phyloP scores from a whole-genome alignment of 2,797 vertebrate genomes.

The Ibycter americanus region DNA sequence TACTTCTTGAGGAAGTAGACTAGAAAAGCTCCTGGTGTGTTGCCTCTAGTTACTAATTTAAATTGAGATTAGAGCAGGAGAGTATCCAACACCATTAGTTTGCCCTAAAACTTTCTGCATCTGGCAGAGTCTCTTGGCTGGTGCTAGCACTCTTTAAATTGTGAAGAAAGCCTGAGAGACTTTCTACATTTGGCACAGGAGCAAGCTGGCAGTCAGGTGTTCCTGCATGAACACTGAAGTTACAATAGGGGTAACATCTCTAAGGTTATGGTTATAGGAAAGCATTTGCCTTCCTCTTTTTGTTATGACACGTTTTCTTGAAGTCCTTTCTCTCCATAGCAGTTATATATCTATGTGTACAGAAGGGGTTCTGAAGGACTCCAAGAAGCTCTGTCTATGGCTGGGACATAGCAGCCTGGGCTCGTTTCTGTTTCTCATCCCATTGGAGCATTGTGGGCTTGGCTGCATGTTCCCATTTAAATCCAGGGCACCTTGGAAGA shows the following conservation, averaged over 20 bases:
- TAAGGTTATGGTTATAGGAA: background rate
- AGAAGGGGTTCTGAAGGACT: background rate
- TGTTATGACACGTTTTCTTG: background rate
- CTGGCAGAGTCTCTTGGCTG: slow-evolving; percentile 1
- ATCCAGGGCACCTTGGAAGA: background rate
- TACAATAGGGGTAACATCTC: background rate
- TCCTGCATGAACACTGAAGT: background rate
- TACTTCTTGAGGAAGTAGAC: slow-evolving; percentile 38
- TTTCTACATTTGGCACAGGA: background rate
- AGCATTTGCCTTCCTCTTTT: background rate
- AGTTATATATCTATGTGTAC: background rate
- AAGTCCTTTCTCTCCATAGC: background rate
- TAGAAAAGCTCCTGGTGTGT: background rate
- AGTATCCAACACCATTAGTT: background rate
- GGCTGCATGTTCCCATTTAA: background rate
- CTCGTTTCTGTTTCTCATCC: background rate
- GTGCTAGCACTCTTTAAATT: background rate
- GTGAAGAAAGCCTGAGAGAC: background rate
- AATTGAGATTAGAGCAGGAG: slow-evolving; percentile 37
- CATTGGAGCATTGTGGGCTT: background rate
- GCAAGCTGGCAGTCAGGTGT: background rate
- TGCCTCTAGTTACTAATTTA: slow-evolving; percentile 63
- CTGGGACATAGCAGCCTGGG: background rate
- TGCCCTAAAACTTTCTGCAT: slow-evolving; percentile 6
- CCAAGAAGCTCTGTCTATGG: background rate